Conservation (phyloP, 2,797 vertebrate genomes). For the Mormyrops boulengeri region DNA sequence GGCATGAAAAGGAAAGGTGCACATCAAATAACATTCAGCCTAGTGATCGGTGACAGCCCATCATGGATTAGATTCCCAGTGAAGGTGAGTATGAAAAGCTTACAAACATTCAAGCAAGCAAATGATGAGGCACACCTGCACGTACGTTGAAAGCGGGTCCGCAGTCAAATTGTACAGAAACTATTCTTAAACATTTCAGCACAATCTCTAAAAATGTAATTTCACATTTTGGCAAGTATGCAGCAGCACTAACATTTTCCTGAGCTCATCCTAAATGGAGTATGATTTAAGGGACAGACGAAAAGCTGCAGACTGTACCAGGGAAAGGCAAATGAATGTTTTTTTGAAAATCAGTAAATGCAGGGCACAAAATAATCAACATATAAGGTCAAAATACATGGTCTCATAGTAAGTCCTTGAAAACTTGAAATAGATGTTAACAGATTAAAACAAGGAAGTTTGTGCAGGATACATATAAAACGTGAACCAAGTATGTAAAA, state of each 20-base stretch:
- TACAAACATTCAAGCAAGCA: background rate
- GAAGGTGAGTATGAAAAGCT: background rate
- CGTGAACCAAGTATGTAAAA: background rate
- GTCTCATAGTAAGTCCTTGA: background rate
- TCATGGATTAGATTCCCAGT: background rate
- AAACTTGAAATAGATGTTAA: background rate
- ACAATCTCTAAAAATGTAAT: background rate
- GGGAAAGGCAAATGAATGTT: background rate
- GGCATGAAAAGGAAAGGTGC: background rate
- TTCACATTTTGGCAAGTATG: background rate
- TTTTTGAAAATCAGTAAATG: background rate
- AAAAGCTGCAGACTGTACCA: background rate
- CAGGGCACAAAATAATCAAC: background rate
- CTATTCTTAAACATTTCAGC: background rate
- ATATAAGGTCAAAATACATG: background rate
- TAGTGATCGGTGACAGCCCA: background rate
- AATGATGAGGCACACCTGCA: background rate
- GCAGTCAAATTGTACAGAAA: background rate
- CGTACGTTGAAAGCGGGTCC: background rate
- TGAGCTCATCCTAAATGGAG: background rate
- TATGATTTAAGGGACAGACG: background rate
- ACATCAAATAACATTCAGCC: background rate
- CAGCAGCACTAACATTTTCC: background rate
- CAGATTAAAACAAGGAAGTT: background rate
- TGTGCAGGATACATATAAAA: constrained; percentile 2